phyloP scores from a whole-genome alignment of 2,888 invertebrate genomes.

The Eilema sororculum region DNA sequence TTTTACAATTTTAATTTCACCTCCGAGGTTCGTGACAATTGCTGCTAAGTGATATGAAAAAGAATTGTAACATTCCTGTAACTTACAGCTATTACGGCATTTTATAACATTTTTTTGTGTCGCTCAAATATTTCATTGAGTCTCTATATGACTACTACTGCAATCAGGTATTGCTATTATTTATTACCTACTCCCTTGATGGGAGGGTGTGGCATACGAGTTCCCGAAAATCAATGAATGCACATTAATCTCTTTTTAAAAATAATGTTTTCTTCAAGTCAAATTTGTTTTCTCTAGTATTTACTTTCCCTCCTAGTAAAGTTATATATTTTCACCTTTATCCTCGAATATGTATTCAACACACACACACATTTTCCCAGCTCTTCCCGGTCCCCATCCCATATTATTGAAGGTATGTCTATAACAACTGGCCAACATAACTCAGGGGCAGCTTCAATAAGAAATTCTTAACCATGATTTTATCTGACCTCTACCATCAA shows the following conservation, averaged over 20 bases:
- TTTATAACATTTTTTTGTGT: no score
- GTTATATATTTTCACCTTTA: background rate
- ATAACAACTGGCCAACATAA: background rate
- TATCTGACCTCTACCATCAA: background rate
- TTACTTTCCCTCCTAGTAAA: no score
- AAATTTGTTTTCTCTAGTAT: no score
- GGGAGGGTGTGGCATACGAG: no score
- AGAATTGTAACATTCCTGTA: conserved; percentile 3
- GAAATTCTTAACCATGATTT: background rate
- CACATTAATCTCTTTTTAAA: no score
- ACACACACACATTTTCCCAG: no score
- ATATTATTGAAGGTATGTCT: background rate
- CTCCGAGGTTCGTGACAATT: conserved; percentile 10
- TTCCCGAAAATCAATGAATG: no score
- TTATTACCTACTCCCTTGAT: no score
- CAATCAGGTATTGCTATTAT: no score
- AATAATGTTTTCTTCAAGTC: no score
- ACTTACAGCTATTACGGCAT: background rate
- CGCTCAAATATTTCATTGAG: no score
- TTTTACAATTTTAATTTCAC: conserved; percentile 7
- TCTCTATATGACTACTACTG: no score
- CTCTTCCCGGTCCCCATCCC: background rate
- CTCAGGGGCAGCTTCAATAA: background rate
- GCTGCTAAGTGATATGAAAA: background rate
- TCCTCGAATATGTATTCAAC: background rate